Conservation (phyloP, 2,113 vertebrate genomes). For the Actinemys pallida region DNA sequence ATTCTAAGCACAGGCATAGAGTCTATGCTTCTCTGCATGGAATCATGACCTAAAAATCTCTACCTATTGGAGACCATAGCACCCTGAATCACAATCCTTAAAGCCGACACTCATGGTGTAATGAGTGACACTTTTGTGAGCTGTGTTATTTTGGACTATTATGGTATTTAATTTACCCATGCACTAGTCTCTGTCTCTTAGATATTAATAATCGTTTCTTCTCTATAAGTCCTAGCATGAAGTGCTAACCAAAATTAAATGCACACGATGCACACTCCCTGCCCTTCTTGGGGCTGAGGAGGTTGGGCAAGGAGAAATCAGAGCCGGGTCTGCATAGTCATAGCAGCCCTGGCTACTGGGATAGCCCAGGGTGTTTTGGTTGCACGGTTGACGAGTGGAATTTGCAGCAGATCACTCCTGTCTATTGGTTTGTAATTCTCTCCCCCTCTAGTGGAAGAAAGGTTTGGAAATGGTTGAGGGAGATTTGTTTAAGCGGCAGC, state of each 20-base stretch:
- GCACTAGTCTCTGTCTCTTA: not conserved
- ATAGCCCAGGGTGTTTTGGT: fast-evolving
- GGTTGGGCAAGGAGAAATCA: not conserved
- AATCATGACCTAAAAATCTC: not conserved
- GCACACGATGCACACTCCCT: not conserved
- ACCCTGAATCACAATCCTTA: not conserved
- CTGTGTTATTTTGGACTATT: not conserved
- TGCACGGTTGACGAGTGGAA: not conserved
- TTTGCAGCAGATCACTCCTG: not conserved
- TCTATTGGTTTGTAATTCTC: not conserved
- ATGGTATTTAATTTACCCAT: not conserved
- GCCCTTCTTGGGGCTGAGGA: not conserved
- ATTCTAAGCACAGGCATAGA: not conserved
- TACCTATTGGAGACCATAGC: fast-evolving
- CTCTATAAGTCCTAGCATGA: too few relatives aligned
- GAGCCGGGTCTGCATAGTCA: not conserved
- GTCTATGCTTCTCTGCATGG: not conserved
- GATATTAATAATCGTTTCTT: not conserved
- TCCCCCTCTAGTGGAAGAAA: not conserved
- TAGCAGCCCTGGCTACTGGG: not conserved
- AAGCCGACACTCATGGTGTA: not conserved
- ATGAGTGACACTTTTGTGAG: not conserved
- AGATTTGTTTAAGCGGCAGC: not conserved
- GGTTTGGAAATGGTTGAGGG: not conserved
- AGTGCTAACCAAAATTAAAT: not conserved